Evolutionary conservation across 2,888 invertebrate species (phyloP).

Genomic region (Himalopsyche kuldschensis): DNA sequence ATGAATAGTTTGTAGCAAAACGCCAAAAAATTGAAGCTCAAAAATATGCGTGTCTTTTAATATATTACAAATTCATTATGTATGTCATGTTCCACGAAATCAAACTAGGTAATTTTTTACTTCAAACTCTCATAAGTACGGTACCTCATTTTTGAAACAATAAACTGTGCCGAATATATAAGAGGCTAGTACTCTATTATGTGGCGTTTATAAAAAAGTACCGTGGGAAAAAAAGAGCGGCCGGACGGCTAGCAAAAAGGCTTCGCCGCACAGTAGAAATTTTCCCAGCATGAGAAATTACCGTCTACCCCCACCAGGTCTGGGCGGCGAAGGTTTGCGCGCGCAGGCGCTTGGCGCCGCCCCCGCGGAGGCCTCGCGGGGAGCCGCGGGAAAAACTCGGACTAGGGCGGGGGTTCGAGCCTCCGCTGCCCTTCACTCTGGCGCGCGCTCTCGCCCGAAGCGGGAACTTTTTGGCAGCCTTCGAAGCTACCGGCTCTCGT

Average conservation of each 20-base stretch:
- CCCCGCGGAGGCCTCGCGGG: constrained; percentile 47
- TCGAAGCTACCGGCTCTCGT: background rate
- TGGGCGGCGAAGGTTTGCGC: constrained; percentile 29
- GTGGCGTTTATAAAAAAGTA: background rate
- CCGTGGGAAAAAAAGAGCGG: background rate
- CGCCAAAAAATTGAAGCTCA: too few species aligned
- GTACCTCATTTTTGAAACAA: background rate
- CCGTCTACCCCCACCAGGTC: constrained; percentile 10
- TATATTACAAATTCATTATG: too few species aligned
- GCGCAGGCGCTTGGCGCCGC: constrained; percentile 31
- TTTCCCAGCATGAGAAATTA: background rate
- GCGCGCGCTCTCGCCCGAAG: constrained; percentile 44
- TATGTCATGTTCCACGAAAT: too few species aligned
- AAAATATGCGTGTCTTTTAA: too few species aligned
- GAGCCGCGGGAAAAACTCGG: constrained; percentile 9
- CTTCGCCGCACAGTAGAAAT: background rate
- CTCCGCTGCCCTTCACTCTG: constrained; percentile 41
- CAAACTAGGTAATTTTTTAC: background rate
- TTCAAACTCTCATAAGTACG: background rate
- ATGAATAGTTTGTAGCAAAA: too few species aligned
- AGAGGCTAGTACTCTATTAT: background rate
- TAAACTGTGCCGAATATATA: background rate
- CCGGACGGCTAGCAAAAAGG: background rate
- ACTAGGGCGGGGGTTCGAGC: constrained; percentile 35
- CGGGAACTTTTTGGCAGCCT: constrained; percentile 10